phyloP scores from a whole-genome alignment of 1,140 invertebrate species.

The Notospermus geniculatus region DNA sequence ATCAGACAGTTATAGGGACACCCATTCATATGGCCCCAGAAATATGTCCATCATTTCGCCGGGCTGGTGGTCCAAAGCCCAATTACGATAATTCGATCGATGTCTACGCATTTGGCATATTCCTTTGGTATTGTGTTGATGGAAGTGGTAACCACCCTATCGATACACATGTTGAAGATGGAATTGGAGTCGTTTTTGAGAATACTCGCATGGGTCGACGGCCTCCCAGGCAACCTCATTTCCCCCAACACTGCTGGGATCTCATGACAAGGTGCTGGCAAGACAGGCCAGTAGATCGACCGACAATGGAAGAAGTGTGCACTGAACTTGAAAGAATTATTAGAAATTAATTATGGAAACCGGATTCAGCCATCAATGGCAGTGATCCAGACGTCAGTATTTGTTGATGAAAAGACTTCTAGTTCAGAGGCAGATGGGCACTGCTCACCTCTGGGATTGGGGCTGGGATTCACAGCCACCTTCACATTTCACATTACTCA shows the following conservation, averaged over 20 bases:
- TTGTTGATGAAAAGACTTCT: too few relatives aligned
- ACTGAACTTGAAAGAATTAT: neutral
- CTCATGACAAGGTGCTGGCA: slow-evolving; percentile 14
- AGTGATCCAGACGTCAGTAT: too few relatives aligned
- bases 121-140: slow-evolving; percentile 14
- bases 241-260: neutral
- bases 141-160: slow-evolving; percentile 11
- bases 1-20: slow-evolving; percentile 10
- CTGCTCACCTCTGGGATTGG: too few relatives aligned
- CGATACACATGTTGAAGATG: neutral
- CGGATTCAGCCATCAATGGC: too few relatives aligned
- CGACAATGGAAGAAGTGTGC: neutral
- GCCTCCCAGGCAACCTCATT: neutral
- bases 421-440: too few relatives aligned
- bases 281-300: slow-evolving; percentile 1
- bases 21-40: slow-evolving; percentile 15
- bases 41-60: neutral
- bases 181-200: neutral
- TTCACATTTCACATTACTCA: too few relatives aligned
- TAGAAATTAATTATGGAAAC: neutral
- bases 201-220: neutral
- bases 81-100: slow-evolving; percentile 7
- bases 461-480: too few relatives aligned
- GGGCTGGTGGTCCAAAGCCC: too few relatives aligned
- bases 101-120: slow-evolving; percentile 13